Percentiles rank a stretch among this genome's conserved stretches.
Conservation (phyloP, 2,797 vertebrate genomes). For the Squalus acanthias region DNA sequence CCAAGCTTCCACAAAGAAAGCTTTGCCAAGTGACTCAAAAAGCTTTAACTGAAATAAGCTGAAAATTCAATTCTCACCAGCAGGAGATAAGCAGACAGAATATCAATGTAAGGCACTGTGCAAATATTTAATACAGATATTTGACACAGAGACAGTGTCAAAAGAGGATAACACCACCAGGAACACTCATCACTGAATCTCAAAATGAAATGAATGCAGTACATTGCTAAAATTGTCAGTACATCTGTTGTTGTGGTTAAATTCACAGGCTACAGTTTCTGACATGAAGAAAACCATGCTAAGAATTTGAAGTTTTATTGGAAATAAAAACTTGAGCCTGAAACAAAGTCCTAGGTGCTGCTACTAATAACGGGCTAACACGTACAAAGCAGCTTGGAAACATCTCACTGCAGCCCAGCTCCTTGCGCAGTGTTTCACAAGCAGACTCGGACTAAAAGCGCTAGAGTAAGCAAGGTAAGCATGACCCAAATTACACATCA, state of each 20-base stretch:
- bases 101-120: not conserved
- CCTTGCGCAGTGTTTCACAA: not conserved
- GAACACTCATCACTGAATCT: not conserved
- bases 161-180: not conserved
- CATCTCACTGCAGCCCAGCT: not conserved
- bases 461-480: not conserved
- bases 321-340: not conserved
- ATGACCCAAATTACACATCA: not conserved
- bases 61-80: not conserved
- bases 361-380: not conserved
- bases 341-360: not conserved
- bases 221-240: not conserved
- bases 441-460: not conserved
- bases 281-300: not conserved
- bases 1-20: not conserved
- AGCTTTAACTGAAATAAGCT: not conserved
- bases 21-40: not conserved
- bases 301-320: not conserved
- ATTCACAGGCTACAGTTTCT: not conserved
- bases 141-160: not conserved
- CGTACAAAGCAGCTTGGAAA: not conserved
- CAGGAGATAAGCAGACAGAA: not conserved
- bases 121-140: not conserved
- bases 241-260: not conserved
- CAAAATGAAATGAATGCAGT: too few species aligned